phyloP scores from a whole-genome alignment of 2,888 invertebrate species.

The Heliconius hortense region DNA sequence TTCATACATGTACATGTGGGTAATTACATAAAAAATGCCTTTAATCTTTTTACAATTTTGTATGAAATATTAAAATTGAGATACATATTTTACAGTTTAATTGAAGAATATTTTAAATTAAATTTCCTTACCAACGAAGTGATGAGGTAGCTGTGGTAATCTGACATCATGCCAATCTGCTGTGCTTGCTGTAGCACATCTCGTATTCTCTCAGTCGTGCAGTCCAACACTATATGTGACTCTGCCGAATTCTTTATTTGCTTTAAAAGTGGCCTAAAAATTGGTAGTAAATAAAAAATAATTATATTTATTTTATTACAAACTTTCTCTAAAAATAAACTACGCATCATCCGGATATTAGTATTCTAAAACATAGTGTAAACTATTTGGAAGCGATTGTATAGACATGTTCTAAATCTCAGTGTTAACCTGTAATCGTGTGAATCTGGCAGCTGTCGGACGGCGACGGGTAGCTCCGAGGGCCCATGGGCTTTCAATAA shows the following conservation, averaged over 20 bases:
- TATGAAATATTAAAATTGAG: too few relatives aligned
- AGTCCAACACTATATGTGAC: conserved; percentile 95
- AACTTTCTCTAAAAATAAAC: background rate
- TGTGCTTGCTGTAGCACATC: conserved; percentile 95
- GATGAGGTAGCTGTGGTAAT: conserved; percentile 96
- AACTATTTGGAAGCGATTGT: background rate
- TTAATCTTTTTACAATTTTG: too few relatives aligned
- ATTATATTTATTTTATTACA: background rate
- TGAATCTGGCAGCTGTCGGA: conserved; percentile 91
- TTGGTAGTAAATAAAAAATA: background rate
- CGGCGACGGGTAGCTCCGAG: conserved; percentile 91
- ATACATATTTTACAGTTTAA: too few relatives aligned
- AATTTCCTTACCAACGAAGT: conserved; percentile 90
- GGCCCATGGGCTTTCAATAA: conserved; percentile 93
- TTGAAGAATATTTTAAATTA: background rate
- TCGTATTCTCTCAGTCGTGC: conserved; percentile 91
- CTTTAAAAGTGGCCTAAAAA: conserved; percentile 89
- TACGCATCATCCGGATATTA: background rate
- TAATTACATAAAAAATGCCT: too few relatives aligned
- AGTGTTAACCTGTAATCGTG: conserved; percentile 89
- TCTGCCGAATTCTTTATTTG: conserved; percentile 96
- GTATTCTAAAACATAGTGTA: background rate
- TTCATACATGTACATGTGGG: too few relatives aligned
- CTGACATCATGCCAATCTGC: conserved; percentile 98
- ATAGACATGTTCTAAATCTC: conserved; percentile 28